Base-by-base conservation (phyloP, 2,888 invertebrate species). In the Tholera decimalis region DNA sequence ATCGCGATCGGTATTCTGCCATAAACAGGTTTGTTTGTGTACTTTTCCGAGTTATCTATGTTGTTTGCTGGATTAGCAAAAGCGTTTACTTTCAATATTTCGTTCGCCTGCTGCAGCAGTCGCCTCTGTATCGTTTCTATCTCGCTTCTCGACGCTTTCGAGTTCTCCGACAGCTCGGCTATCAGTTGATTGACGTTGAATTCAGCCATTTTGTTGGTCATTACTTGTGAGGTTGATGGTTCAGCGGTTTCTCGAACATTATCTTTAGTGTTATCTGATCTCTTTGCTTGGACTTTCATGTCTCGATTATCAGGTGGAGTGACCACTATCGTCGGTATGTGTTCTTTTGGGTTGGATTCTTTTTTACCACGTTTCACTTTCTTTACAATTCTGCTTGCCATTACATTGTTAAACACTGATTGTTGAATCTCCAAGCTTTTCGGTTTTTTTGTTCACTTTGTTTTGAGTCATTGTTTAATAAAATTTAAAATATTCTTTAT, bases 281-380 rank as follows among this genome's bases (percentile, higher is more conserved):
- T 87, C 62, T 85, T 90, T 24, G 88, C 85, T 88, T 91, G 91
- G 66, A 94, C 87, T 89, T 93, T 94, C 94, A 94, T 94, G 73
- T 91, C 91, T 85, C 65, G 68, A 67, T 78, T 83, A 56, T 89
- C 89, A 13, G 93, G 92, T 49, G 93, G 91, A 9, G 93, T 93
- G 20, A 94, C 90, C 33, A 94, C 86, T 77, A 93, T 93, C 13
- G 87, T 88, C 18, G 93, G 92, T 54, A 91, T 81, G 58, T 87
- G 84, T 73, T 88, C 91, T 71, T 84, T 85, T 37, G 79, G 80
- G 55, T 79, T 81, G 22, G 79, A 80, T 79, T 93, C 93, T 80
- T 91, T 93, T 93, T 96, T 97, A 85, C 96, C 96, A 87, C 97
- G 96, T 92, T 97, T 97, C 81, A 97, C 96, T 96, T 97, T 97